Percentiles rank a stretch among this genome's conserved stretches.
Conservation (phyloP, 2,797 vertebrate genomes). For the Sebastiscus tertius region DNA sequence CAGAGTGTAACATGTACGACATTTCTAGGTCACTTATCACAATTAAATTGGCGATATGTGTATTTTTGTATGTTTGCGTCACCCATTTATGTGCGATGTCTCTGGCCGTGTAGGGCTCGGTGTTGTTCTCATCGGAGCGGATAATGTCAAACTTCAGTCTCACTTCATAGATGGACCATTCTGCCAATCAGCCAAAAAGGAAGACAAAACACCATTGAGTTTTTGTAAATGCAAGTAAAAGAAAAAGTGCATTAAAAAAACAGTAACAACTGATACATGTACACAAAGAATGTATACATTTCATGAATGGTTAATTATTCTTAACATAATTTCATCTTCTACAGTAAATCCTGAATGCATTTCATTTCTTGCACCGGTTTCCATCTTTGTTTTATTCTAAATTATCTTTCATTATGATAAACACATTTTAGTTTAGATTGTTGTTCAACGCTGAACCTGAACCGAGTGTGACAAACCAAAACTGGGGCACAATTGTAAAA, state of each 20-base stretch:
- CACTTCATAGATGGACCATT: slow-evolving; percentile 75
- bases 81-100: slow-evolving; percentile 77
- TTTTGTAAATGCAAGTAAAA: not conserved
- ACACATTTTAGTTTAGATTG: not conserved
- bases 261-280: not conserved
- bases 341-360: not conserved
- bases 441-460: no score
- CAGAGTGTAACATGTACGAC: not conserved
- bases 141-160: slow-evolving; percentile 58
- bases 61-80: not conserved
- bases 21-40: not conserved
- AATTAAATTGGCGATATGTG: not conserved
- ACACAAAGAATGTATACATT: not conserved
- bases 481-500: not conserved
- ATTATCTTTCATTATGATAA: not conserved
- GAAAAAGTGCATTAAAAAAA: not conserved
- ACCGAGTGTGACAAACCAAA: not conserved
- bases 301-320: not conserved
- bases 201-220: not conserved
- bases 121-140: slow-evolving; percentile 38
- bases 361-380: not conserved
- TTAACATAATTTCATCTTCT: not conserved
- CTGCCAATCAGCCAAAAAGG: slow-evolving; percentile 52
- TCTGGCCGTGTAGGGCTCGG: slow-evolving; percentile 50
- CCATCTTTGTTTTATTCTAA: not conserved